Conservation (phyloP, 2,797 vertebrate species). For the Cercopithecus neglectus region DNA sequence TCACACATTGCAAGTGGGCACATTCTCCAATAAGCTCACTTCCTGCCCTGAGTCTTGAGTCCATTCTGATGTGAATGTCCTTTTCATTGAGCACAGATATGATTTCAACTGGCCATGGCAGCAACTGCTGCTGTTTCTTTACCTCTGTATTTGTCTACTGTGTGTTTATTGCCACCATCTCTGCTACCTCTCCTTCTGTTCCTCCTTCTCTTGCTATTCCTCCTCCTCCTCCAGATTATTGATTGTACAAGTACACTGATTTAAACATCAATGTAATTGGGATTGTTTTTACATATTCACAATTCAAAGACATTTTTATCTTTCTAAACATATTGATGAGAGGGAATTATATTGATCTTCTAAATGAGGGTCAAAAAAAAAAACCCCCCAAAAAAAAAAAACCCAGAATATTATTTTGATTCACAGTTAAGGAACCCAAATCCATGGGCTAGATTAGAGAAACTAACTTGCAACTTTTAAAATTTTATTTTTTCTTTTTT, state of each 20-base stretch:
- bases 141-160: background rate
- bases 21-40: background rate
- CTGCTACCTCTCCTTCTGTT: background rate
- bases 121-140: background rate
- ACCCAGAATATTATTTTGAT: background rate
- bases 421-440: background rate
- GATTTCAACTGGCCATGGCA: background rate
- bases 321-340: background rate
- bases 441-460: background rate
- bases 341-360: background rate
- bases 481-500: background rate
- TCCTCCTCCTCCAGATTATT: background rate
- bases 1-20: background rate
- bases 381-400: too few relatives aligned
- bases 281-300: background rate
- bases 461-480: background rate
- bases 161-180: background rate
- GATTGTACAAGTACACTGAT: background rate
- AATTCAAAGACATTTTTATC: background rate
- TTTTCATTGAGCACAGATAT: background rate
- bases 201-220: background rate
- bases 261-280: background rate
- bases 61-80: background rate
- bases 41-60: background rate
- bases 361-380: background rate